A percentile compares a stretch with the other conserved stretches of the same genome.
Conservation (phyloP, 2,113 vertebrate genomes). For the Ploceus nigricollis region DNA sequence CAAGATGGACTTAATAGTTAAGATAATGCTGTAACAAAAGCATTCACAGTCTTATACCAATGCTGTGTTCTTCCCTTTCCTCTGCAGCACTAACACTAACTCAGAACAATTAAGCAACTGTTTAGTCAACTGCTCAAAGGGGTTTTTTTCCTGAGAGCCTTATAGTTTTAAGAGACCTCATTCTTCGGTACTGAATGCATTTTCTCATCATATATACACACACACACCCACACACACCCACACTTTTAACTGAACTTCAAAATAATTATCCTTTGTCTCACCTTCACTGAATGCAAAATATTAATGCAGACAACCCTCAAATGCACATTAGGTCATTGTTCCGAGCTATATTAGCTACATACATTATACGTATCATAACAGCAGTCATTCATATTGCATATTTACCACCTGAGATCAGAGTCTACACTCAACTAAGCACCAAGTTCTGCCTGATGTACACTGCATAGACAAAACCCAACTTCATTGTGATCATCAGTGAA, state of each 20-base stretch:
- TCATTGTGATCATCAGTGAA: neutral
- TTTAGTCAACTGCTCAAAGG: neutral
- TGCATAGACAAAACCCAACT: neutral
- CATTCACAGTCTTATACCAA: neutral
- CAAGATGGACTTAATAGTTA: neutral
- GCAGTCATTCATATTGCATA: neutral
- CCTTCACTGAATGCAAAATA: neutral
- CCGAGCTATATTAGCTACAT: neutral
- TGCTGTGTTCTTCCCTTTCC: neutral
- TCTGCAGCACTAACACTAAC: neutral
- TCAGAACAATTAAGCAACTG: neutral
- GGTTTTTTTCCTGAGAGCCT: neutral
- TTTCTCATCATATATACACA: neutral
- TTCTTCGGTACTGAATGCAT: accelerated
- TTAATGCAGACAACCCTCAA: neutral
- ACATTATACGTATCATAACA: neutral
- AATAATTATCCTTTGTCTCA: neutral
- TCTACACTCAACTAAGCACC: neutral
- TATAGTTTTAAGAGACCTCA: neutral
- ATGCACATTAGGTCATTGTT: neutral
- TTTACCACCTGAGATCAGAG: neutral
- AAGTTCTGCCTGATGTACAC: neutral
- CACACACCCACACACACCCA: too few relatives aligned
- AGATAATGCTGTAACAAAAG: neutral
- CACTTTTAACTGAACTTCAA: neutral